Evolutionary conservation across 2,888 invertebrate species (phyloP).

Genomic region (Hirtodrosophila confusa): DNA sequence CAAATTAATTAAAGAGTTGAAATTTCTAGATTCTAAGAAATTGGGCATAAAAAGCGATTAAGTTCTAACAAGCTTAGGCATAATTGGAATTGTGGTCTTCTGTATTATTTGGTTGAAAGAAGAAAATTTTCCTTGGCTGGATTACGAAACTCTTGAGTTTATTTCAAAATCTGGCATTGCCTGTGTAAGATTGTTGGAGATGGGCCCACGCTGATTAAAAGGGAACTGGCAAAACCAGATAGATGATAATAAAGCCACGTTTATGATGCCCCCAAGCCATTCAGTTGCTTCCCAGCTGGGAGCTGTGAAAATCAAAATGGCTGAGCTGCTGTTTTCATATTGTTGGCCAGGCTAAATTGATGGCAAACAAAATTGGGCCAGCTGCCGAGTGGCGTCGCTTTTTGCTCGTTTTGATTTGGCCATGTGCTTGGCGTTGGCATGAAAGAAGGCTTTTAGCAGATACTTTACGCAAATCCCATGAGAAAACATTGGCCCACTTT

Average conservation of each 20-base stretch:
- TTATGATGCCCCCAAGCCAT: constrained; percentile 34
- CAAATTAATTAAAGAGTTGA: too few relatives aligned
- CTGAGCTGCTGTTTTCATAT: constrained; percentile 34
- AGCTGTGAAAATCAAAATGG: constrained; percentile 30
- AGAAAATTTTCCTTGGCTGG: background rate
- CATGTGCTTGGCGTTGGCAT: constrained; percentile 54
- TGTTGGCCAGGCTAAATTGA: constrained; percentile 66
- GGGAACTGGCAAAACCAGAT: constrained; percentile 11
- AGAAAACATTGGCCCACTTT: constrained; percentile 77
- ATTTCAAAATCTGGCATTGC: constrained; percentile 1
- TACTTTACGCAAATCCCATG: constrained; percentile 78
- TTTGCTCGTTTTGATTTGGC: constrained; percentile 48
- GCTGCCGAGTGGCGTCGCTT: constrained; percentile 40
- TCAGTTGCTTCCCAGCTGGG: constrained; percentile 19
- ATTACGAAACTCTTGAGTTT: background rate
- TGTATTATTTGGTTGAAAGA: background rate
- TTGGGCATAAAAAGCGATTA: too few relatives aligned
- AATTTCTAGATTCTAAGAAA: too few relatives aligned
- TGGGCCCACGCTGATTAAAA: constrained; percentile 31
- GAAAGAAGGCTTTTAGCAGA: constrained; percentile 79
- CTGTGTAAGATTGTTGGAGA: constrained; percentile 20
- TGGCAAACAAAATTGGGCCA: constrained; percentile 68
- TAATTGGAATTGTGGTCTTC: too few relatives aligned
- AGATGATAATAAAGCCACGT: constrained; percentile 35
- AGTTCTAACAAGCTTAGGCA: too few relatives aligned